phyloP scores from a whole-genome alignment of 2,797 vertebrate genomes.

The Yasuhikotakia modesta region DNA sequence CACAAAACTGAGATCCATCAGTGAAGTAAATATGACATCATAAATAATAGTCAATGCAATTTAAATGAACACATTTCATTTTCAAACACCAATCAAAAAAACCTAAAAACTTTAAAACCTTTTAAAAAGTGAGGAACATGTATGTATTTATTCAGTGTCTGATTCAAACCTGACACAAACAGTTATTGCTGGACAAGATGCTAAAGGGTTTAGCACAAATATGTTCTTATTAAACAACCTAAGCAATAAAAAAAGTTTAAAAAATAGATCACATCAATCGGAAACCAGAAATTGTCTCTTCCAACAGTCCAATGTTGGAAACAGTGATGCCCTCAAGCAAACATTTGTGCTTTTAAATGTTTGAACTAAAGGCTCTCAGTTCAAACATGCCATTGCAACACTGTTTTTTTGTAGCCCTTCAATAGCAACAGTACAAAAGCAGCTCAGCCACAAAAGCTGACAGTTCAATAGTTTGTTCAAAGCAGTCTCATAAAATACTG shows the following conservation, averaged over 20 bases:
- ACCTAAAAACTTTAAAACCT: background rate
- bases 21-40: slow-evolving; percentile 27
- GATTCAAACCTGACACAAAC: slow-evolving; percentile 3
- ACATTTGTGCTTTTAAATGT: background rate
- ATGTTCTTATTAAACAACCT: background rate
- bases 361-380: background rate
- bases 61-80: slow-evolving; percentile 19
- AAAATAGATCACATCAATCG: too few relatives aligned
- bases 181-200: slow-evolving; percentile 1
- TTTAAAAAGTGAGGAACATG: too few relatives aligned
- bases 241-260: background rate
- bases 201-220: background rate
- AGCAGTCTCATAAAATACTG: slow-evolving; percentile 15
- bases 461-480: slow-evolving; percentile 19
- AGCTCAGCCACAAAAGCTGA: slow-evolving; percentile 16
- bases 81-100: slow-evolving; percentile 23
- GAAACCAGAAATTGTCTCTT: too few relatives aligned
- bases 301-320: background rate
- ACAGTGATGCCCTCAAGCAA: background rate
- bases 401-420: slow-evolving; percentile 40
- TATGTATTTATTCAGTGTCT: too few relatives aligned
- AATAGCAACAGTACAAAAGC: slow-evolving; percentile 27
- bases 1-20: slow-evolving; percentile 38
- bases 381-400: slow-evolving; percentile 27
- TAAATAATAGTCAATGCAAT: slow-evolving; percentile 36